Conservation (phyloP, 1,140 invertebrate species). For the Diachasmimorpha longicaudata region DNA sequence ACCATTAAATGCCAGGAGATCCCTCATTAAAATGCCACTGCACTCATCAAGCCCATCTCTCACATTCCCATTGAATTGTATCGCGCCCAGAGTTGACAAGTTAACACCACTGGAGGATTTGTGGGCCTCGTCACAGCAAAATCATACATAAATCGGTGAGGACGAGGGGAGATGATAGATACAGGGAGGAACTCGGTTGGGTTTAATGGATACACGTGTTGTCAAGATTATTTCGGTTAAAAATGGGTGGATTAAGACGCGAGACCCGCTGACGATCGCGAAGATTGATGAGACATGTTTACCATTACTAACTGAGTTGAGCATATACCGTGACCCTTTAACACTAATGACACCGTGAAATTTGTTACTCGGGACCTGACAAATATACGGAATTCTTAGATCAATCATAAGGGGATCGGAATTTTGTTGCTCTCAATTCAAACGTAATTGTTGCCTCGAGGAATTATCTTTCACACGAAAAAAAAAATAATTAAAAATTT, state of each 20-base stretch:
- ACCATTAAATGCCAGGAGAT: not conserved
- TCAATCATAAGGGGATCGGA: not conserved
- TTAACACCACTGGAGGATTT: not conserved
- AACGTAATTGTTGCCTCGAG: no score
- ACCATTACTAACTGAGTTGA: slow-evolving; percentile 40
- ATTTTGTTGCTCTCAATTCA: not conserved
- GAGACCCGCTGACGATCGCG: slow-evolving; percentile 38
- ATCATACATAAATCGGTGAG: not conserved
- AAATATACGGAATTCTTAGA: slow-evolving; percentile 42
- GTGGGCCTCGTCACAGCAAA: not conserved
- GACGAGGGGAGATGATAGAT: slow-evolving; percentile 6
- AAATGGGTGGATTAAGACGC: not conserved
- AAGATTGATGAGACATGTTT: slow-evolving; percentile 60
- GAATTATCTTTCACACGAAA: not conserved
- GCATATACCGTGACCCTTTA: slow-evolving; percentile 7
- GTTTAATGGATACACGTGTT: slow-evolving; percentile 55
- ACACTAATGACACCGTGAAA: not conserved
- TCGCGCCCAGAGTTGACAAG: not conserved
- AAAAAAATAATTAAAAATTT: not conserved
- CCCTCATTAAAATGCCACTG: not conserved
- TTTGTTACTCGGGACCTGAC: slow-evolving; percentile 28
- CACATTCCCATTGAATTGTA: not conserved
- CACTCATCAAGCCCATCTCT: not conserved
- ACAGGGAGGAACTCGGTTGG: not conserved
- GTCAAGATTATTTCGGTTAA: slow-evolving; percentile 46